Conservation (phyloP, 1,140 invertebrate genomes). For the Aplysia californica region DNA sequence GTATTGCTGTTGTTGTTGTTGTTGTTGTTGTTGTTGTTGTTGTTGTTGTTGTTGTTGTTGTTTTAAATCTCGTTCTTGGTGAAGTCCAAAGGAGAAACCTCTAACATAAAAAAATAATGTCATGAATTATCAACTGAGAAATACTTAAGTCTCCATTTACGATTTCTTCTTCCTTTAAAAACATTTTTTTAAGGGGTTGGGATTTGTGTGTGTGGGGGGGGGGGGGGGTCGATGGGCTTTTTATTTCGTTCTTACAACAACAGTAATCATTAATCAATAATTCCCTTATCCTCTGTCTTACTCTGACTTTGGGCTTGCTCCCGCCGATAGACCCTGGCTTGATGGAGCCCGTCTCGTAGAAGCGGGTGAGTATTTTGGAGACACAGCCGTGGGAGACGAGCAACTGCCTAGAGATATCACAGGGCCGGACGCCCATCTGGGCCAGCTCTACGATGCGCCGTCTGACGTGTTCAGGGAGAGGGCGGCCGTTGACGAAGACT, state of each 20-base stretch:
- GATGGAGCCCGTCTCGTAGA: slow-evolving; percentile 94
- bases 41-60: too few species aligned
- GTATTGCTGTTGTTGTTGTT: too few species aligned
- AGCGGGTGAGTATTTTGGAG: slow-evolving; percentile 93
- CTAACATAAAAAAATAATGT: not conserved
- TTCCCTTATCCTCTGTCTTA: not conserved
- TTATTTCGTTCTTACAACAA: not conserved
- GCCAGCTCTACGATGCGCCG: slow-evolving; percentile 96
- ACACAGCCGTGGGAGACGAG: slow-evolving; percentile 96
- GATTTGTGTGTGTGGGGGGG: too few species aligned
- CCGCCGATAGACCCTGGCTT: slow-evolving; percentile 99
- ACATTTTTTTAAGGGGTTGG: too few species aligned
- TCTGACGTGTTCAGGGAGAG: slow-evolving; percentile 92
- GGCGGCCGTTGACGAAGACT: slow-evolving; percentile 96
- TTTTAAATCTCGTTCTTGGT: too few species aligned
- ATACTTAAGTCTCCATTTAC: too few species aligned
- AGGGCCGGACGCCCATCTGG: slow-evolving; percentile 91
- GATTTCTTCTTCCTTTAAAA: too few species aligned
- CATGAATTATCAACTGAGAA: not conserved
- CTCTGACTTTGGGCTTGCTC: slow-evolving; percentile 81
- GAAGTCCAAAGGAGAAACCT: too few species aligned
- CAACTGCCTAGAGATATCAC: slow-evolving; percentile 94
- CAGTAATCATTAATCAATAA: not conserved
- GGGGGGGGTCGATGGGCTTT: too few species aligned
- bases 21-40: too few species aligned